Conservation (phyloP, 2,113 vertebrate genomes). For the Uropsilus gracilis region DNA sequence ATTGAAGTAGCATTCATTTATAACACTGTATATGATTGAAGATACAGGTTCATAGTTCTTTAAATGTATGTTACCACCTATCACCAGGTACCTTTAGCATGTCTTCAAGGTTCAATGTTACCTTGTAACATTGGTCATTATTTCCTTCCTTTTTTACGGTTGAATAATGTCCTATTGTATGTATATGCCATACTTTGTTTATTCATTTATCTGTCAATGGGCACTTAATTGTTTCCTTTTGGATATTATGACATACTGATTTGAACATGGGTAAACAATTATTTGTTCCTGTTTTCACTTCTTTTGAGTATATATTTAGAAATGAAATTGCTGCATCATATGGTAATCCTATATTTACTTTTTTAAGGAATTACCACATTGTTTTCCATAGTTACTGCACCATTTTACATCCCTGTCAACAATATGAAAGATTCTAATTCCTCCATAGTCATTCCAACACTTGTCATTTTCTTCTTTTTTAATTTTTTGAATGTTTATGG, state of each 20-base stretch:
- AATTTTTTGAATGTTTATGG: no score
- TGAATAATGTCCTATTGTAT: background rate
- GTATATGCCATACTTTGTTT: background rate
- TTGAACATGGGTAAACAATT: background rate
- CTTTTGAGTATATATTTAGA: background rate
- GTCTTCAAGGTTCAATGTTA: no score
- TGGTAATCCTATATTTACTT: background rate
- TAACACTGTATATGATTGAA: no score
- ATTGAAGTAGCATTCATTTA: no score
- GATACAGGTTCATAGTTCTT: no score
- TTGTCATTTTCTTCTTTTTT: conserved; percentile 35
- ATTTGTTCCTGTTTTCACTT: background rate
- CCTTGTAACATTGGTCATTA: no score
- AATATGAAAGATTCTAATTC: background rate
- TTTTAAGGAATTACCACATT: background rate
- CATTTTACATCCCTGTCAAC: background rate
- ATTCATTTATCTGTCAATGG: background rate
- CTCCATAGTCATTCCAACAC: background rate
- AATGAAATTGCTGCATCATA: background rate
- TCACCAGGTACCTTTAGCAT: no score
- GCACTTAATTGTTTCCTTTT: background rate
- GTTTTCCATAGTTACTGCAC: background rate
- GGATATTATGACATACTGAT: background rate
- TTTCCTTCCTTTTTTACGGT: conserved; percentile 9
- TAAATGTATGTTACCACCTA: no score